Evolutionary conservation across 2,888 invertebrate species (phyloP), one percentile per base, ranked within the genome.

Genomic region (Coleophora deauratella): DNA sequence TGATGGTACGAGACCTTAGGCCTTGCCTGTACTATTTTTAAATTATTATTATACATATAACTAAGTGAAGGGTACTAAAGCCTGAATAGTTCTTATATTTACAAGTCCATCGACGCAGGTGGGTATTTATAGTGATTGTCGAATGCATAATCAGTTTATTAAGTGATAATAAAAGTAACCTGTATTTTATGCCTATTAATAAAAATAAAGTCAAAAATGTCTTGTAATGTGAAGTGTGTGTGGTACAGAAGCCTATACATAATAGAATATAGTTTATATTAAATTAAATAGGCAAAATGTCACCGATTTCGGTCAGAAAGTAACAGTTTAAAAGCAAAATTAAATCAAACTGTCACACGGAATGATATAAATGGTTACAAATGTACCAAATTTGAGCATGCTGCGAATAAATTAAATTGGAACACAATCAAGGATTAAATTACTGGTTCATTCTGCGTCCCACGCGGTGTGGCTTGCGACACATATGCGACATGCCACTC

Each of bases 351-450:
- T 60, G 58, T 59, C 62, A 59, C 59, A 36, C 50, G 38, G 72
- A 74, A 67, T 74, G 59, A 70, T 66, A 70, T 70, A 77, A 78
- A 80, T 75, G 76, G 67, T 71, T 66, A 72, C 73, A 74, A 72
- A 73, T 72, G 71, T 66, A 70, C 79, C 80, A 76, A 84, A 81
- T 81, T 81, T 80, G 80, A 81, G 77, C 75, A 76, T 74, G 73
- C 65, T 52, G 72, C 73, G 72, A 79, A 82, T 81, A 84, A 82
- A 80, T 82, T 81, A 77, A 78, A 80, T 78, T 71, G 65, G 70
- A 72, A 82, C 75, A 84, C 81, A 85, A 85, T 82, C 80, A 81
- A 69, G 81, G 81, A 75, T 78, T 80, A 80, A 84, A 84, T 84
- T 78, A 84, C 76, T 67, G 80, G 63, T 78, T 73, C 75, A 82